Evolutionary conservation across 2,888 invertebrate genomes (phyloP).

Genomic region (Lochmaea capreae): DNA sequence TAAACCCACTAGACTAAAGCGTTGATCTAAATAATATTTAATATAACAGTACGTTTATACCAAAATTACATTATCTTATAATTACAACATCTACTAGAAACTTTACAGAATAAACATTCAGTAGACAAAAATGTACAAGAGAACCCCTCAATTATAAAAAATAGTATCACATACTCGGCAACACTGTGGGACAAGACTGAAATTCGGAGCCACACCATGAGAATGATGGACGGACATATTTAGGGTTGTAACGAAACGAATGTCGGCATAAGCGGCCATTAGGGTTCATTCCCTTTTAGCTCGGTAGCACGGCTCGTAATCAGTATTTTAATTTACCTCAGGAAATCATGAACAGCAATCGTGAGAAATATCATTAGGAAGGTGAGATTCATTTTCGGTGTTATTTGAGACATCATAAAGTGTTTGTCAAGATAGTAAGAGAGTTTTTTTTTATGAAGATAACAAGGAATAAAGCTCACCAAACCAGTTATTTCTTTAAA

Average conservation of each 20-base stretch:
- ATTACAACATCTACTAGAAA: too few relatives aligned
- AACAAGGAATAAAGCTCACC: background rate
- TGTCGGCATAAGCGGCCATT: slow-evolving; percentile 50
- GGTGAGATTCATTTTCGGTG: slow-evolving; percentile 27
- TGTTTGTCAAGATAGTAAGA: background rate
- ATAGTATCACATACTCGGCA: slow-evolving; percentile 23
- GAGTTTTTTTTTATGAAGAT: background rate
- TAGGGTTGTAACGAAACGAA: slow-evolving; percentile 54
- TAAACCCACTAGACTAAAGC: too few relatives aligned
- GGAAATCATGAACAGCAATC: slow-evolving; percentile 42
- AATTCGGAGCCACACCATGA: slow-evolving; percentile 38
- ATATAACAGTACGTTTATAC: too few relatives aligned
- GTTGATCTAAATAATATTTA: too few relatives aligned
- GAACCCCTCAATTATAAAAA: background rate
- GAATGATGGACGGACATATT: slow-evolving; percentile 52
- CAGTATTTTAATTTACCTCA: slow-evolving; percentile 45
- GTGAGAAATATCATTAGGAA: slow-evolving; percentile 33
- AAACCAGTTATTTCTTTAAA: too few relatives aligned
- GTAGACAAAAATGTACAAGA: background rate
- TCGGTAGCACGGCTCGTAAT: slow-evolving; percentile 37
- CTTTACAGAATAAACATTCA: too few relatives aligned
- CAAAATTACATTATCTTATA: too few relatives aligned
- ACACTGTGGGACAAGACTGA: slow-evolving; percentile 20
- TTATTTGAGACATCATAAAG: slow-evolving; percentile 20
- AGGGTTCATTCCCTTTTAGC: slow-evolving; percentile 42